phyloP scores from a whole-genome alignment of 2,113 vertebrate genomes.

The Erythrocercus mccallii region DNA sequence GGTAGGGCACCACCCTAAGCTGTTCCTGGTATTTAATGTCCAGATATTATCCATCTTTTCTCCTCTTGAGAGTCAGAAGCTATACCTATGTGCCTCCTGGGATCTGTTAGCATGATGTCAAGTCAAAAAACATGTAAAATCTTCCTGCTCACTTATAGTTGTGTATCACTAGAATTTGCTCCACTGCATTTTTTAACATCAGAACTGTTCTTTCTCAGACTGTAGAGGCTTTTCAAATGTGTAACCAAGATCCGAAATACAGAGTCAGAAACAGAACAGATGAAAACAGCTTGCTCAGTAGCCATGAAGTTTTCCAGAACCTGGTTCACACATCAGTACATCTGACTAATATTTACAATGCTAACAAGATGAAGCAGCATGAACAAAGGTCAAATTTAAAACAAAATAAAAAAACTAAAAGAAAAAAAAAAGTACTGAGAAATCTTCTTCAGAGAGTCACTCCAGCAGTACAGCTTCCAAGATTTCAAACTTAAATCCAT shows the following conservation, averaged over 20 bases:
- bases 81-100: neutral
- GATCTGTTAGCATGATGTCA: neutral
- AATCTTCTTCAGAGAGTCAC: constrained; percentile 5
- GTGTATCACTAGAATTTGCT: neutral
- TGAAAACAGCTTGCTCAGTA: neutral
- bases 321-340: neutral
- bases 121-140: neutral
- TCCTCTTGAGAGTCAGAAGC: neutral
- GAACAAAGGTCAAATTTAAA: neutral
- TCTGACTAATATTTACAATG: neutral
- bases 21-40: neutral
- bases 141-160: neutral
- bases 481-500: neutral
- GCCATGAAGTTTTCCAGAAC: neutral
- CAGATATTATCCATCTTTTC: neutral
- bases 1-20: neutral
- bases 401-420: neutral
- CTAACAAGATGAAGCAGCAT: neutral
- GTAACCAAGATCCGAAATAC: neutral
- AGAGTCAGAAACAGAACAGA: neutral
- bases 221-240: neutral
- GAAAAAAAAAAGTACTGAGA: neutral
- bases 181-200: neutral
- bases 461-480: neutral
- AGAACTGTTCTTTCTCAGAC: neutral